These are phyloP conservation scores for Drosophila emarginata DNA, from an alignment of 2,888 invertebrate genomes.

Conservation along the genomic window DNA sequence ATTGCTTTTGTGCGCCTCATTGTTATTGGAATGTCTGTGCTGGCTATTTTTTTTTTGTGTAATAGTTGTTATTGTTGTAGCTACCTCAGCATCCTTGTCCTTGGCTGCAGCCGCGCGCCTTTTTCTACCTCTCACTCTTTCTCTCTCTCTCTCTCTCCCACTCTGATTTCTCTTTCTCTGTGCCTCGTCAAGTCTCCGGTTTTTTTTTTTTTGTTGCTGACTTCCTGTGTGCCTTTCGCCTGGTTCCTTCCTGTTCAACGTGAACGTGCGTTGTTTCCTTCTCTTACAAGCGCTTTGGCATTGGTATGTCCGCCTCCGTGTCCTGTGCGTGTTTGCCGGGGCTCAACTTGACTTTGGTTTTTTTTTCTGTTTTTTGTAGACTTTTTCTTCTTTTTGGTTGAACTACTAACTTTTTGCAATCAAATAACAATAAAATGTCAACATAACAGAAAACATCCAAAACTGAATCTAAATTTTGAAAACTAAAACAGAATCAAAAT, in stretches of 20 bases:
- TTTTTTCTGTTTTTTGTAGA: constrained; percentile 15
- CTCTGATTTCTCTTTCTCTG: constrained; percentile 2
- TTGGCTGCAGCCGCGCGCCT: constrained; percentile 39
- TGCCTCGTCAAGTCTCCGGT: constrained; percentile 21
- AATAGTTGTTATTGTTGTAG: constrained; percentile 25
- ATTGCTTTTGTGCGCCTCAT: constrained; percentile 32
- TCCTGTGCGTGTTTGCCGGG: constrained; percentile 45
- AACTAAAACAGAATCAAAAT: constrained; percentile 20
- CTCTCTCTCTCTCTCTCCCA: constrained; percentile 46
- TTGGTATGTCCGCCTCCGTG: constrained; percentile 32
- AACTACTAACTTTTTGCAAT: constrained; percentile 28
- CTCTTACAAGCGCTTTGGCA: constrained; percentile 38
- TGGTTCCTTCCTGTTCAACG: constrained; percentile 72
- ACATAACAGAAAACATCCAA: constrained; percentile 1
- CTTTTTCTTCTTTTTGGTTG: constrained; percentile 18
- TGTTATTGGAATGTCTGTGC: constrained; percentile 67
- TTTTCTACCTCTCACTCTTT: constrained; percentile 17
- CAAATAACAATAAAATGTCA: constrained; percentile 47
- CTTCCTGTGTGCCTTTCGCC: constrained; percentile 68
- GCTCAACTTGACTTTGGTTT: constrained; percentile 23
- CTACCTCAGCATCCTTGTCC: constrained; percentile 63
- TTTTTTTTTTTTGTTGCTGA: constrained; percentile 43
- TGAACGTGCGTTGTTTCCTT: constrained; percentile 74
- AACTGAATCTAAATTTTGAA: neutral
- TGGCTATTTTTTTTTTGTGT: constrained; percentile 46